A percentile compares a stretch with the other conserved stretches of the same genome.
phyloP scores from a whole-genome alignment of 2,113 vertebrate species.

The Pseudonaja textilis region DNA sequence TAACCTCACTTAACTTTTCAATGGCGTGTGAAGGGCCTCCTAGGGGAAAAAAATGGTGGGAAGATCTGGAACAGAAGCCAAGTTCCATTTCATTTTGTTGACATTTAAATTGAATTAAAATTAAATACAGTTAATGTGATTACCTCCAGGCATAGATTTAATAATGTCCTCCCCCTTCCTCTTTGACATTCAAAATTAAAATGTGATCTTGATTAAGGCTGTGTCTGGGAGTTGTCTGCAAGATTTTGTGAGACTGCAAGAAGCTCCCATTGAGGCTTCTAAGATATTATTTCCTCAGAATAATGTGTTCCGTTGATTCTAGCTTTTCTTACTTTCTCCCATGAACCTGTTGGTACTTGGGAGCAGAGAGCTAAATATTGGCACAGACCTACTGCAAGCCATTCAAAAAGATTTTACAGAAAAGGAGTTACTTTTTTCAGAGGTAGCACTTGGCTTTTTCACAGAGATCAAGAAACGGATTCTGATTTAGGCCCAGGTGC shows the following conservation, averaged over 20 bases:
- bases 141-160: background rate
- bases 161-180: background rate
- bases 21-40: background rate
- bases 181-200: background rate
- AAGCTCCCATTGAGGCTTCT: background rate
- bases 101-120: background rate
- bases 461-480: background rate
- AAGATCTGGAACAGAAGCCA: background rate
- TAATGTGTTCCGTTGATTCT: background rate
- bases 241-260: background rate
- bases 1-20: background rate
- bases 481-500: background rate
- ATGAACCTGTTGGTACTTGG: background rate
- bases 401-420: too few relatives aligned
- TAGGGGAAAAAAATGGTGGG: background rate
- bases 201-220: background rate
- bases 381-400: background rate
- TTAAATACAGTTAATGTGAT: background rate
- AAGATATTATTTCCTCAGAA: background rate
- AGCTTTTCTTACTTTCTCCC: background rate
- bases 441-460: background rate
- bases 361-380: background rate
- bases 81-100: background rate
- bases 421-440: background rate
- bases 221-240: background rate